Conservation (phyloP, 2,113 vertebrate genomes). For the Alligator sinensis region DNA sequence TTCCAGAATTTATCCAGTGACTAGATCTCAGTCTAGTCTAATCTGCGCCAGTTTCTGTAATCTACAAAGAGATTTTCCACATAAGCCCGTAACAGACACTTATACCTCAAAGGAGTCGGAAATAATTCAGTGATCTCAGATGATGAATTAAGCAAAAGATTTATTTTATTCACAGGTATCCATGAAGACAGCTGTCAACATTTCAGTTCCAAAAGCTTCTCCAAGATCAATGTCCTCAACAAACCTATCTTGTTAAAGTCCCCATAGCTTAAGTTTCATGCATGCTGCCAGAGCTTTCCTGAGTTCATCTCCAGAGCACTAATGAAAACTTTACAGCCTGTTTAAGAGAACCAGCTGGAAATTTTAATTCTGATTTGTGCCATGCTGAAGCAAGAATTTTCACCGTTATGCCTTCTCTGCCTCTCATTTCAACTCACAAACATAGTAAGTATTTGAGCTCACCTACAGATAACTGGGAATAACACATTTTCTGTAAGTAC, state of each 20-base stretch:
- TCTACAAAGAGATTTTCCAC: constrained; percentile 45
- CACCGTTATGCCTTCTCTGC: constrained; percentile 24
- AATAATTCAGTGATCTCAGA: constrained; percentile 55
- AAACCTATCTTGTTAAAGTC: not conserved
- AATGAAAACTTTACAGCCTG: not conserved
- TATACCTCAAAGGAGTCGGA: constrained; percentile 20
- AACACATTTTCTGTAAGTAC: not conserved
- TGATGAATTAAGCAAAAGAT: constrained; percentile 41
- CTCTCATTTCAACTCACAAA: constrained; percentile 11
- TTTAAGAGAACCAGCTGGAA: not conserved
- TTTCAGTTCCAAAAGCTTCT: constrained; percentile 7
- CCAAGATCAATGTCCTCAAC: not conserved
- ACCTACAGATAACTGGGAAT: not conserved
- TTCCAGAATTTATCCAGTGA: no score
- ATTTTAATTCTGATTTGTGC: not conserved
- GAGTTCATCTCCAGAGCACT: not conserved
- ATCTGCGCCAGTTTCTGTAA: constrained; percentile 36
- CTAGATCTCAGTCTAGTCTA: no score
- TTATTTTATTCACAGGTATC: constrained; percentile 39
- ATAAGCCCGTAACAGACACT: constrained; percentile 48
- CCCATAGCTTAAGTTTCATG: not conserved
- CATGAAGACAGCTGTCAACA: constrained; percentile 30
- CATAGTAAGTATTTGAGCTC: constrained; percentile 15
- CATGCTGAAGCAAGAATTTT: not conserved
- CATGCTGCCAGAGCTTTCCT: not conserved